phyloP scores from a whole-genome alignment of 2,888 invertebrate genomes.

The Tromatobia lineatoria region DNA sequence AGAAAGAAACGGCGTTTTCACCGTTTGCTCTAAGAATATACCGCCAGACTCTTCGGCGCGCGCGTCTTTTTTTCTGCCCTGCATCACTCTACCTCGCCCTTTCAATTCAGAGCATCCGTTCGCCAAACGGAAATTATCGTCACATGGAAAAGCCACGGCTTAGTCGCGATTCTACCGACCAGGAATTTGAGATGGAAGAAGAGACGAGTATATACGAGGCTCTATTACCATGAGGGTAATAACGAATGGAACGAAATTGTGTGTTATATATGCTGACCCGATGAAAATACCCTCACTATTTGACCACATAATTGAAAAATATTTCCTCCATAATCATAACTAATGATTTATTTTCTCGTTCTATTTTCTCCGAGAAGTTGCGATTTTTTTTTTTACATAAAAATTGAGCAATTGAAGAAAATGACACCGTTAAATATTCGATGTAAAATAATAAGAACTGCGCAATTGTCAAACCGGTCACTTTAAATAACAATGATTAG shows the following conservation, averaged over 20 bases:
- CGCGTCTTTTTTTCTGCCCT: constrained; percentile 2
- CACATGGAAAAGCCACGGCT: constrained; percentile 22
- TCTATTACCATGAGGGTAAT: neutral
- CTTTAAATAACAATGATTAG: no score
- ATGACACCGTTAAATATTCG: no score
- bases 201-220: neutral
- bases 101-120: constrained; percentile 3
- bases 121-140: constrained; percentile 28
- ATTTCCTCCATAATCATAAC: neutral
- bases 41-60: constrained; percentile 18
- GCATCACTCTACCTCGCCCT: neutral
- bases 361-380: neutral
- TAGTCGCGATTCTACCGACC: neutral
- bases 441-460: no score
- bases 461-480: no score
- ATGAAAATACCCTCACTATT: neutral
- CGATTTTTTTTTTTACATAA: no score
- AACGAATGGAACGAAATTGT: neutral
- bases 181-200: constrained; percentile 3
- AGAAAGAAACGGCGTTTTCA: neutral
- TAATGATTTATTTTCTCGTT: neutral
- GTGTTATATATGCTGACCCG: neutral
- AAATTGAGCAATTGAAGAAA: neutral
- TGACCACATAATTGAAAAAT: neutral
- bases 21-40: constrained; percentile 14